Evolutionary conservation across 2,888 invertebrate species (phyloP), one percentile per base, ranked within the genome.

Genomic region (Meliscaeva auricollis): DNA sequence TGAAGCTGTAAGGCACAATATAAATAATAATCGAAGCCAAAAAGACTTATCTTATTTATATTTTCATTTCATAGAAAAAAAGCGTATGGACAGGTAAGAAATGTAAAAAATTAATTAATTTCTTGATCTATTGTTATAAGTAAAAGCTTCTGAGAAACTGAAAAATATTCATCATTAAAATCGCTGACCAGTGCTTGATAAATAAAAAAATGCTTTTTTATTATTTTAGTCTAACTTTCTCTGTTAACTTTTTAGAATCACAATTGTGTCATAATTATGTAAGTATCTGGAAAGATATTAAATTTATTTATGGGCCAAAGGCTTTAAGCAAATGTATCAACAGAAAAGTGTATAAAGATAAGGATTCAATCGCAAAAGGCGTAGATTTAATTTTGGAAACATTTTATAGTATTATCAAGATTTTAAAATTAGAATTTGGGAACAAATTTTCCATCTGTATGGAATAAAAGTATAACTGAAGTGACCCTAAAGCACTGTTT

Each of bases 71-170:
- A 38, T 38, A 38, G 5, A 8, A 58, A 13, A 44, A 4, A 9
- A 26, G 0, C 9, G 3, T 15, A 11, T 62, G 11, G 41, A 26
- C 11, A 44, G 62, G 15, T 26, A 30, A 11, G 11, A 46, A 62
- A 62, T 58, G 13, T 26, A 30, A 11, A 13, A 46, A 62, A 62
- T 58, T 6, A 35, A 38, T 58, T 64, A 46, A 64, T 46, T 46
- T 46, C 9, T 44, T 26, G 15, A 44, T 44, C 30, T 17, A 46
- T 46, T 64, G 44, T 64, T 64, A 8, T 13, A 60, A 44, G n/a
- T n/a, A 44, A 64, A 44, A 26, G 62, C 13, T 58, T 58, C 58
- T 20, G 22, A 13, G 5, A 41, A 44, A 30, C 2, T 4, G 4
- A 60, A 56, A 20, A 15, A 15, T n/a, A 32, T 32, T 20, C 2